Evolutionary conservation across 2,797 vertebrate genomes (phyloP).

Genomic region (Ctenosaura bakeri): DNA sequence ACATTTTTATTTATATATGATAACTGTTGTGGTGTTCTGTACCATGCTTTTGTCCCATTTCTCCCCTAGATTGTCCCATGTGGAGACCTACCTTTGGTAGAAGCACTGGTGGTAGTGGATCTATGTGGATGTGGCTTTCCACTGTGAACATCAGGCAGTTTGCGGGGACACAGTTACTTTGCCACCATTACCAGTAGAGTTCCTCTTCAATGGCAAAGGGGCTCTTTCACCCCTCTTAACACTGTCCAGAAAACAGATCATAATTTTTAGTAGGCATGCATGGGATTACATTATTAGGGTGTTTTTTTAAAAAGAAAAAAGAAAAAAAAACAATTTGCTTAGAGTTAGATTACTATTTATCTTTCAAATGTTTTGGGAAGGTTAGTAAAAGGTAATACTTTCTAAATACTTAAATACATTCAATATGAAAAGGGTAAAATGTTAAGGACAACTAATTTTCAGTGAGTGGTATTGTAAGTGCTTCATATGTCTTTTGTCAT

Average conservation of each 20-base stretch:
- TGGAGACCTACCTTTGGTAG: neutral
- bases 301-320: neutral
- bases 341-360: neutral
- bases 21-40: too few relatives aligned
- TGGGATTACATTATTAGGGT: neutral
- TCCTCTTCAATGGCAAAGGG: neutral
- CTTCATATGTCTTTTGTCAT: neutral
- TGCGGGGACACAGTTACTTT: too few relatives aligned
- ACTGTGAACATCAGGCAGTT: neutral
- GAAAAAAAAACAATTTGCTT: neutral
- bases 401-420: neutral
- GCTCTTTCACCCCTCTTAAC: neutral
- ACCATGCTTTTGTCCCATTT: neutral
- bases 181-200: too few relatives aligned
- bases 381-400: neutral
- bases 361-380: neutral
- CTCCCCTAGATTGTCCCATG: neutral
- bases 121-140: neutral
- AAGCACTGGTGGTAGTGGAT: neutral
- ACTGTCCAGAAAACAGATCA: too few relatives aligned
- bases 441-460: neutral
- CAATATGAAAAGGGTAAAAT: constrained; percentile 11
- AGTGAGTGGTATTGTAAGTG: neutral
- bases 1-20: too few relatives aligned
- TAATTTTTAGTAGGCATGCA: neutral